Percentiles rank a stretch among this genome's conserved stretches.
phyloP scores from a whole-genome alignment of 2,888 invertebrate species.

The Dastarcus helophoroides region DNA sequence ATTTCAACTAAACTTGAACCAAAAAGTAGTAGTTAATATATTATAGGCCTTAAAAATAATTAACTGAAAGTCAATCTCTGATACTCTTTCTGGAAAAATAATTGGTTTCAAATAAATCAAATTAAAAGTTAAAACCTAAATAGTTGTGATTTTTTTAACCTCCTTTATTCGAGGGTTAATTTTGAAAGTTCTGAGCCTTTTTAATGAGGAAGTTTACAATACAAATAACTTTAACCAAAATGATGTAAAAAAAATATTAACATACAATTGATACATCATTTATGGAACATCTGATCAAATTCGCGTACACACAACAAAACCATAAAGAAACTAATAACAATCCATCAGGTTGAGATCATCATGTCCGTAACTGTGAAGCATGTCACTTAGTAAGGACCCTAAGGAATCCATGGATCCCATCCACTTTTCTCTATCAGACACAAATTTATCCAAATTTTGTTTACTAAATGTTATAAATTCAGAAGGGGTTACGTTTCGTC shows the following conservation, averaged over 20 bases:
- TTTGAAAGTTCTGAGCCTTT: conserved; percentile 8
- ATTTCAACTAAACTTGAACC: no score
- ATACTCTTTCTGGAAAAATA: no score
- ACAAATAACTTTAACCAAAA: background rate
- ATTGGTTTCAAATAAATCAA: no score
- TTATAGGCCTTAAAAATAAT: no score
- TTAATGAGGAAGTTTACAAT: conserved; percentile 1
- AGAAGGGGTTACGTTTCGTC: conserved; percentile 39
- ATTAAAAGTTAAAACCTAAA: no score
- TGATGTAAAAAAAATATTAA: no score
- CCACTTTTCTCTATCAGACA: conserved; percentile 55
- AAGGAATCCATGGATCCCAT: conserved; percentile 51
- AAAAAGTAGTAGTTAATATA: no score
- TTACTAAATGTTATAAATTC: conserved; percentile 49
- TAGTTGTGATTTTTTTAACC: no score
- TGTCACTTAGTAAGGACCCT: conserved; percentile 62
- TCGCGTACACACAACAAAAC: conserved; percentile 1
- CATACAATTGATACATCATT: no score
- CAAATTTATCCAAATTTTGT: conserved; percentile 48
- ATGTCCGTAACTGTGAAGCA: conserved; percentile 46
- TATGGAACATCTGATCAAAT: no score
- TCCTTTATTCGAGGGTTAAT: no score
- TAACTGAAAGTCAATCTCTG: no score
- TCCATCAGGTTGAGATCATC: conserved; percentile 55
- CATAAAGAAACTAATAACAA: conserved; percentile 46